Conservation (phyloP, 2,888 invertebrate genomes). For the Temnothorax unifasciatus region DNA sequence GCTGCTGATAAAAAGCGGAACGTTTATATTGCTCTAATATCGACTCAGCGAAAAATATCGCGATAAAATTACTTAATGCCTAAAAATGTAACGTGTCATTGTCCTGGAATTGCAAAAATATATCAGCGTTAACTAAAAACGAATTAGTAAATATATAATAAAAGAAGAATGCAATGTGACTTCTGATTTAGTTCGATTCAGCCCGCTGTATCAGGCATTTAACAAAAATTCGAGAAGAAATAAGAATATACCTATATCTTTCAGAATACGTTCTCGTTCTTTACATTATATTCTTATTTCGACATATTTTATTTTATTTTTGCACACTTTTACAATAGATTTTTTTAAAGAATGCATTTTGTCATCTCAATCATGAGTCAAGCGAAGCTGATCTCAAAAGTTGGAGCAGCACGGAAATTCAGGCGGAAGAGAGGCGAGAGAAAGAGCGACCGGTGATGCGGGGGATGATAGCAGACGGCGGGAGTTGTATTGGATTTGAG, state of each 20-base stretch:
- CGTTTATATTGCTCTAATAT: background rate
- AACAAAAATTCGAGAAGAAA: background rate
- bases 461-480: slow-evolving; percentile 61
- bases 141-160: background rate
- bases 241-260: background rate
- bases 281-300: background rate
- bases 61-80: background rate
- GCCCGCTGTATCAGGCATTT: background rate
- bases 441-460: slow-evolving; percentile 15
- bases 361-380: background rate
- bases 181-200: background rate
- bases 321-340: too few relatives aligned
- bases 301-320: background rate
- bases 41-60: background rate
- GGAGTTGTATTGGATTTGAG: slow-evolving; percentile 82
- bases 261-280: background rate
- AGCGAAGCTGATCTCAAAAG: slow-evolving; percentile 22
- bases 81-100: background rate
- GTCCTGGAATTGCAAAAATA: background rate
- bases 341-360: background rate
- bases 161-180: background rate
- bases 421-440: slow-evolving; percentile 35
- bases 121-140: background rate
- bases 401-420: slow-evolving; percentile 12
- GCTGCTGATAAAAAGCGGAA: background rate